These are phyloP conservation scores for Drosophila mojavensis DNA, from an alignment of 1,140 invertebrate genomes.

Conservation along the genomic window DNA sequence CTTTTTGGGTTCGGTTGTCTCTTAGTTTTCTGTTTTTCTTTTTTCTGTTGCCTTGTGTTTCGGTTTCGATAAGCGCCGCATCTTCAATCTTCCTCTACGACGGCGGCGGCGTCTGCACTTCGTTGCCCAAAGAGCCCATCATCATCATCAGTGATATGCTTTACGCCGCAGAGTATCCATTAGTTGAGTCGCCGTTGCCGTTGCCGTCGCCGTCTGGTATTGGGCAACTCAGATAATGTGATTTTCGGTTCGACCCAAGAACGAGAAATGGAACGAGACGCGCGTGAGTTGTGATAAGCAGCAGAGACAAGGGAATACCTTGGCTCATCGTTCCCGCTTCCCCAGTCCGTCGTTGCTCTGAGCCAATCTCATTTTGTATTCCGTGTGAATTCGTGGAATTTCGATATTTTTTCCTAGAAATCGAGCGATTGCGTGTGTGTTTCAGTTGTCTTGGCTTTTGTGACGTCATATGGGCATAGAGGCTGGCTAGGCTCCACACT, in stretches of 20 bases:
- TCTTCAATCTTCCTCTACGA: slow-evolving; percentile 76
- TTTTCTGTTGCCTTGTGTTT: slow-evolving; percentile 23
- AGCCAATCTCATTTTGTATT: slow-evolving; percentile 75
- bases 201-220: slow-evolving; percentile 52
- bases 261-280: slow-evolving; percentile 76
- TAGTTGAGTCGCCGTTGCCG: slow-evolving; percentile 74
- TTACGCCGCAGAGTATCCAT: slow-evolving; percentile 75
- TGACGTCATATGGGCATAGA: slow-evolving; percentile 50
- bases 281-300: slow-evolving; percentile 77
- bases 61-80: slow-evolving; percentile 79
- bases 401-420: slow-evolving; percentile 83
- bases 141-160: slow-evolving; percentile 72
- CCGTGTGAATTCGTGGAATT: slow-evolving; percentile 83
- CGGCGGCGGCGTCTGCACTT: slow-evolving; percentile 59
- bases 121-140: slow-evolving; percentile 43
- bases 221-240: slow-evolving; percentile 72
- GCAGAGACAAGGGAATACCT: slow-evolving; percentile 80
- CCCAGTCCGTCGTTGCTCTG: slow-evolving; percentile 26
- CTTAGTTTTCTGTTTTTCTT: slow-evolving; percentile 20
- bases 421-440: slow-evolving; percentile 33
- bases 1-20: slow-evolving; percentile 51
- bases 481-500: not conserved
- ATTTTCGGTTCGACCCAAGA: slow-evolving; percentile 65
- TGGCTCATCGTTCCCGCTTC: slow-evolving; percentile 39
- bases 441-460: slow-evolving; percentile 24